phyloP scores from a whole-genome alignment of 1,140 invertebrate species.

The Aradophagus sp. region DNA sequence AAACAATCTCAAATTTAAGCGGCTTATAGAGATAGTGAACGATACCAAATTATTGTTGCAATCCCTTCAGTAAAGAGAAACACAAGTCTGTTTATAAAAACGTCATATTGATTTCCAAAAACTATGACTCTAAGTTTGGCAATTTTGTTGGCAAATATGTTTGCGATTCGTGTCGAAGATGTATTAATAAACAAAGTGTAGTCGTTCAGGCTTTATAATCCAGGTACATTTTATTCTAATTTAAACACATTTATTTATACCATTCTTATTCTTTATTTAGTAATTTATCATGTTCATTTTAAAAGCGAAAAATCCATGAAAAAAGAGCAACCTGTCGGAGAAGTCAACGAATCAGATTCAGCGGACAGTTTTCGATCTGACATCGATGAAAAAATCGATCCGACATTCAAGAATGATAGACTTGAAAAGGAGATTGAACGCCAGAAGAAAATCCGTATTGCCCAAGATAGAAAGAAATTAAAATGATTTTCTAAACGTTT shows the following conservation, averaged over 20 bases:
- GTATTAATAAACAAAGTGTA: too few species aligned
- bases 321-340: too few species aligned
- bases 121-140: conserved; percentile 3
- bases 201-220: too few species aligned
- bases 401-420: background rate
- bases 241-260: too few species aligned
- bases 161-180: conserved; percentile 22
- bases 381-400: conserved; percentile 35
- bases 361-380: too few species aligned
- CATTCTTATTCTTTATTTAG: too few species aligned
- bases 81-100: conserved; percentile 24
- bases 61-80: conserved; percentile 10
- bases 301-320: too few species aligned
- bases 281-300: too few species aligned
- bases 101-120: conserved; percentile 3
- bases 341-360: too few species aligned
- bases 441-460: conserved; percentile 4
- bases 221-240: too few species aligned
- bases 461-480: background rate
- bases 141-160: conserved; percentile 1
- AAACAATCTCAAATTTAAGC: too few species aligned
- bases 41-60: conserved; percentile 2
- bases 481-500: conserved; percentile 13
- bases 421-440: background rate
- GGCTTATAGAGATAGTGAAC: too few species aligned